These are phyloP conservation scores for Petrophora chlorosata DNA, from an alignment of 2,888 invertebrate species.

Conservation along the genomic window DNA sequence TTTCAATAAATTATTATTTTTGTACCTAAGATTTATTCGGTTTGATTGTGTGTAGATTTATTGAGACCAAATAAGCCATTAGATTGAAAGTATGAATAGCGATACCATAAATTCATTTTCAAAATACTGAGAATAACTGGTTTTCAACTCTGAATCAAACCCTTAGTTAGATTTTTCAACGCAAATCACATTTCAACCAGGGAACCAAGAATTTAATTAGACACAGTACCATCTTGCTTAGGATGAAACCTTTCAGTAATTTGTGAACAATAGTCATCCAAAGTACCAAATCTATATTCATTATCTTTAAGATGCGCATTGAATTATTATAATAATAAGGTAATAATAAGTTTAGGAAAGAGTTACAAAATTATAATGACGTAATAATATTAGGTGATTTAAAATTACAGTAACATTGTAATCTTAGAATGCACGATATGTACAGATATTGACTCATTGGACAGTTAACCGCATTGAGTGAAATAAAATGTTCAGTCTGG, in stretches of 20 bases:
- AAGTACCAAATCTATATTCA: constrained; percentile 1
- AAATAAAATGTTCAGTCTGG: too few species aligned
- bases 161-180: too few species aligned
- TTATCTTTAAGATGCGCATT: constrained; percentile 11
- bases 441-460: constrained; percentile 13
- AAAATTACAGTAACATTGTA: constrained; percentile 13
- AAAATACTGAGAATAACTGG: too few species aligned
- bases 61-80: too few species aligned
- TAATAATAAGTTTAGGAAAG: constrained; percentile 13
- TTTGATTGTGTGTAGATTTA: too few species aligned
- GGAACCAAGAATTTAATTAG: neutral
- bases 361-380: constrained; percentile 31
- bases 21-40: too few species aligned
- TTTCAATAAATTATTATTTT: too few species aligned
- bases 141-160: too few species aligned
- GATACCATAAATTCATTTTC: too few species aligned
- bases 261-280: constrained; percentile 1
- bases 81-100: too few species aligned
- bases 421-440: constrained; percentile 18
- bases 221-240: neutral
- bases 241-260: constrained; percentile 15
- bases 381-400: constrained; percentile 31
- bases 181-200: too few species aligned
- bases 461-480: neutral
- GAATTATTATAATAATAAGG: constrained; percentile 12